Conservation (phyloP, 2,888 invertebrate species). For the Melinaea menophilus region DNA sequence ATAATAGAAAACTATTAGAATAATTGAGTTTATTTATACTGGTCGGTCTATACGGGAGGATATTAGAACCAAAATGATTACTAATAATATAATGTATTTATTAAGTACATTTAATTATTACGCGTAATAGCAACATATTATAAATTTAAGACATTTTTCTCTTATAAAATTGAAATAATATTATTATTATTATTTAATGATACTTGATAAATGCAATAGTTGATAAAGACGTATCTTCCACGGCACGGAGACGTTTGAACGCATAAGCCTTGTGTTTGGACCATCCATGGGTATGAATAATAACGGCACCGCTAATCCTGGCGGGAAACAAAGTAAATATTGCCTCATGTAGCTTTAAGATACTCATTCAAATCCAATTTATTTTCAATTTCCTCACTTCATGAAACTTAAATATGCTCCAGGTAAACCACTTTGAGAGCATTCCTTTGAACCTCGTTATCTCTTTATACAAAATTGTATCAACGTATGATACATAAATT, state of each 20-base stretch:
- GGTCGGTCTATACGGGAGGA: too few species aligned
- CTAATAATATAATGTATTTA: background rate
- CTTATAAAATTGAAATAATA: too few species aligned
- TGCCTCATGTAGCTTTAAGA: slow-evolving; percentile 63
- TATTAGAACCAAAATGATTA: too few species aligned
- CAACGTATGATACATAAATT: slow-evolving; percentile 59
- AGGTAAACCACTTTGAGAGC: slow-evolving; percentile 75
- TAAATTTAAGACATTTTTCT: too few species aligned
- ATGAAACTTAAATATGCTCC: slow-evolving; percentile 77
- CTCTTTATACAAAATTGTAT: slow-evolving; percentile 70
- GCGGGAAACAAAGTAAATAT: slow-evolving; percentile 66
- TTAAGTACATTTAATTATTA: background rate
- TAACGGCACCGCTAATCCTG: slow-evolving; percentile 47
- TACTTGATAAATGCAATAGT: too few species aligned
- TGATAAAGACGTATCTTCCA: too few species aligned
- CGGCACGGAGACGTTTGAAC: slow-evolving; percentile 8
- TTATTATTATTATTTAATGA: too few species aligned
- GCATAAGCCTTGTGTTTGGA: slow-evolving; percentile 38
- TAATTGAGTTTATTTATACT: too few species aligned
- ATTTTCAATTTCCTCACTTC: slow-evolving; percentile 77
- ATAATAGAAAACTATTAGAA: too few species aligned
- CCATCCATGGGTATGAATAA: slow-evolving; percentile 43
- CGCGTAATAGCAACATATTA: too few species aligned
- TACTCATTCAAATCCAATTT: slow-evolving; percentile 75
- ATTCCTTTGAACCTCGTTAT: slow-evolving; percentile 75